phyloP scores from a whole-genome alignment of 2,797 vertebrate species.

The Tadarida brasiliensis region DNA sequence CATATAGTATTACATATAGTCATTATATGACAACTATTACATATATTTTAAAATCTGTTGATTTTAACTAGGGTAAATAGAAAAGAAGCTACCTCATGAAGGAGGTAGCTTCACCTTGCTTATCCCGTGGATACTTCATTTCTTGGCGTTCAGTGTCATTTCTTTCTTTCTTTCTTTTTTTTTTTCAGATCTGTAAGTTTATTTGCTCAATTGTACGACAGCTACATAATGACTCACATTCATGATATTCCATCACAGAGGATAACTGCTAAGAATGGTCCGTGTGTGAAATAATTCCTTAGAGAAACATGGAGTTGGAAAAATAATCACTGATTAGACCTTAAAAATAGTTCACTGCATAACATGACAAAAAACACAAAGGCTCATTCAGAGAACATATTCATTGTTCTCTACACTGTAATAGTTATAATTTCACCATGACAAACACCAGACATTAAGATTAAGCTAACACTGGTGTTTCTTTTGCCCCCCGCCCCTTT shows the following conservation, averaged over 20 bases:
- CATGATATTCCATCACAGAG: slow-evolving; percentile 99
- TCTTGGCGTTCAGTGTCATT: background rate
- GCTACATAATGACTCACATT: slow-evolving; percentile 99
- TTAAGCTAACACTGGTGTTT: slow-evolving; percentile 97
- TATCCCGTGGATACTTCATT: background rate
- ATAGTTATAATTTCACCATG: slow-evolving; percentile 96
- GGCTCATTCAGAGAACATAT: slow-evolving; percentile 94
- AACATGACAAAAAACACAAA: slow-evolving; percentile 96
- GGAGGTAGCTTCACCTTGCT: background rate
- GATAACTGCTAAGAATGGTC: slow-evolving; percentile 99
- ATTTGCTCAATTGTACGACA: slow-evolving; percentile 98
- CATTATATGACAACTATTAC: background rate
- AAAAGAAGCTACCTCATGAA: background rate
- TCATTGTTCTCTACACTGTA: slow-evolving; percentile 91
- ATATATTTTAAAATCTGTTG: background rate
- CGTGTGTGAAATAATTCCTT: slow-evolving; percentile 94
- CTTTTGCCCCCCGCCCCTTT: slow-evolving; percentile 84
- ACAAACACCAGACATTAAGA: slow-evolving; percentile 97
- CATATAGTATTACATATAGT: background rate
- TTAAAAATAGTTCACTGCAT: slow-evolving; percentile 94
- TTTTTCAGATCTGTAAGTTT: slow-evolving; percentile 95
- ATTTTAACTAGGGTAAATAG: background rate
- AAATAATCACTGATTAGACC: slow-evolving; percentile 94
- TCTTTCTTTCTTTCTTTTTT: no score
- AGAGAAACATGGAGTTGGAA: slow-evolving; percentile 96